These are phyloP conservation scores for Tortricodes alternella DNA, from an alignment of 2,888 invertebrate species.

Conservation along the genomic window DNA sequence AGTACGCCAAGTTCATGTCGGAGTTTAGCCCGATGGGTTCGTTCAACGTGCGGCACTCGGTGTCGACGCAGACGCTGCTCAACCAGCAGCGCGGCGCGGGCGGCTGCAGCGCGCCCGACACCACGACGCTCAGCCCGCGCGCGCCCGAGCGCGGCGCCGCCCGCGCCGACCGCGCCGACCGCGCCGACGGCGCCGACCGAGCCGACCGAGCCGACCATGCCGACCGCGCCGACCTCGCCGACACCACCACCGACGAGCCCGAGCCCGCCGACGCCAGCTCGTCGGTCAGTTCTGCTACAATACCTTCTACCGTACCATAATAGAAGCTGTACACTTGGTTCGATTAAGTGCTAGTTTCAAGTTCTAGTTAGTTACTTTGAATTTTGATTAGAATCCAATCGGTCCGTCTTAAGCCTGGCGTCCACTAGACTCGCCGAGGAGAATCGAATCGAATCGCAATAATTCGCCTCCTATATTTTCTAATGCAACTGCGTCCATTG, in stretches of 20 bases:
- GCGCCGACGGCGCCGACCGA: constrained; percentile 86
- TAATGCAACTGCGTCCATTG: too few relatives aligned
- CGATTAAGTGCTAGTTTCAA: too few relatives aligned
- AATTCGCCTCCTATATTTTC: too few relatives aligned
- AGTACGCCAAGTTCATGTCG: constrained; percentile 51
- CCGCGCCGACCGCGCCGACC: constrained; percentile 91
- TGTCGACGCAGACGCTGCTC: constrained; percentile 88
- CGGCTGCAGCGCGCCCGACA: constrained; percentile 87
- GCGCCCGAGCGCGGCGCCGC: constrained; percentile 62
- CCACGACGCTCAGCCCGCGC: constrained; percentile 92
- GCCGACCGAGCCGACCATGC: constrained; percentile 39
- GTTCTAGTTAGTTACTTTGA: not conserved
- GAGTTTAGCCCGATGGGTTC: constrained; percentile 42
- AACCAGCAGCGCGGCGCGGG: constrained; percentile 57
- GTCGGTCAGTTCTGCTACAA: constrained; percentile 53
- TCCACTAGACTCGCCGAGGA: too few relatives aligned
- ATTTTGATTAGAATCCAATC: too few relatives aligned
- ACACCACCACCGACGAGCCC: constrained; percentile 74
- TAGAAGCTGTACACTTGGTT: too few relatives aligned
- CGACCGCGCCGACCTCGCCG: constrained; percentile 58
- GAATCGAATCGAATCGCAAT: too few relatives aligned
- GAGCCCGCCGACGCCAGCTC: constrained; percentile 70
- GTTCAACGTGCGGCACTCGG: constrained; percentile 83
- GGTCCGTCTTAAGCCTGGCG: too few relatives aligned
- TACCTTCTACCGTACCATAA: not conserved